Evolutionary conservation across 1,140 invertebrate species (phyloP).

Genomic region (Lordiphosa stackelbergi): DNA sequence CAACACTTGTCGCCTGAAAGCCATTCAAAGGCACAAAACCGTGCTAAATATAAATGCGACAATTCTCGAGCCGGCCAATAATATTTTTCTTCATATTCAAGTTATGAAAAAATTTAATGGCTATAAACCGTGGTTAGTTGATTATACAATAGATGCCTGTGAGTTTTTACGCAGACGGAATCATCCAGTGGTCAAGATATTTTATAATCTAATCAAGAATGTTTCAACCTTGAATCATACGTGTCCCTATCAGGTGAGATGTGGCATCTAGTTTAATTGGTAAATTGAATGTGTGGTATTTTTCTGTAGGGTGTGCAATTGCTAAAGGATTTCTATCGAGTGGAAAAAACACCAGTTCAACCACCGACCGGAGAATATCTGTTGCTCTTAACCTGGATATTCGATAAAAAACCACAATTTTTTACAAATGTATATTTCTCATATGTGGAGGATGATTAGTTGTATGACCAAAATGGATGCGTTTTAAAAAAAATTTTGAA

Average conservation of each 20-base stretch:
- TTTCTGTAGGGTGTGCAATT: constrained; percentile 27
- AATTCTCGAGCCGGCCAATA: constrained; percentile 24
- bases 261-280: neutral
- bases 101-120: constrained; percentile 40
- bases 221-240: constrained; percentile 46
- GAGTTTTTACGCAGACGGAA: constrained; percentile 26
- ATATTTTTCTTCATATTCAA: constrained; percentile 12
- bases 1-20: constrained; percentile 28
- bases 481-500: no score
- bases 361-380: constrained; percentile 35
- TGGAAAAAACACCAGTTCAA: neutral
- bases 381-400: constrained; percentile 26
- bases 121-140: constrained; percentile 41
- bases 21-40: constrained; percentile 23
- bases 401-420: constrained; percentile 27
- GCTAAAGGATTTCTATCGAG: constrained; percentile 24
- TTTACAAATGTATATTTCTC: constrained; percentile 34
- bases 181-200: constrained; percentile 26
- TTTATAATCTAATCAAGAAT: constrained; percentile 32
- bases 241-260: constrained; percentile 38
- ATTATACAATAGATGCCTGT: constrained; percentile 38
- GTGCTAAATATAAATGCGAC: constrained; percentile 20
- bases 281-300: neutral
- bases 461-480: no score
- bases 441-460: neutral